A percentile compares a stretch with the other conserved stretches of the same genome.
Conservation (phyloP, 2,113 vertebrate species). For the Siniperca chuatsi region DNA sequence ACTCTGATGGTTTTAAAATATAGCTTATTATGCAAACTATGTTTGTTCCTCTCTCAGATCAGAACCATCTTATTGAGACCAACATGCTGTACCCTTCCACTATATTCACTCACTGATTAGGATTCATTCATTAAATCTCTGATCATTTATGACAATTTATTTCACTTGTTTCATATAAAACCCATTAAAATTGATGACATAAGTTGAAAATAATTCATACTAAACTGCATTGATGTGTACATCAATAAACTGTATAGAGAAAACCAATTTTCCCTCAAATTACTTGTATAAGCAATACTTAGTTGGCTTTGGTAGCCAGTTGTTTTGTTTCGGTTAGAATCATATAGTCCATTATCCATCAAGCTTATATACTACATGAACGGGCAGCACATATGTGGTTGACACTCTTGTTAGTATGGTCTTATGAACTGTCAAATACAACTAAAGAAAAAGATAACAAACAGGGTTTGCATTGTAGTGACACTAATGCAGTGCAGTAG, state of each 20-base stretch:
- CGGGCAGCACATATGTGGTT: not conserved
- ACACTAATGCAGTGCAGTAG: not conserved
- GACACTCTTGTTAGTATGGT: not conserved
- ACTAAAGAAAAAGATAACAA: not conserved
- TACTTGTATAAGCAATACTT: not conserved
- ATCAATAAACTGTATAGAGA: not conserved
- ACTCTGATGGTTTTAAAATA: conserved; percentile 63
- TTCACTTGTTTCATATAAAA: conserved; percentile 28
- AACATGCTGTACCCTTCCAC: conserved; percentile 29
- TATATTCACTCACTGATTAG: conserved; percentile 28
- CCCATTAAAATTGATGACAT: conserved; percentile 29
- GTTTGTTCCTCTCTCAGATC: conserved; percentile 60
- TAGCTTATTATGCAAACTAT: conserved; percentile 69
- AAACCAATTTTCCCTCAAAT: not conserved
- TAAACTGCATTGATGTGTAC: not conserved
- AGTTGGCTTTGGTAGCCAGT: not conserved
- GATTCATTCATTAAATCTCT: conserved; percentile 49
- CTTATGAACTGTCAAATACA: not conserved
- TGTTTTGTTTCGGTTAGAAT: not conserved
- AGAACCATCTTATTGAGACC: conserved; percentile 45
- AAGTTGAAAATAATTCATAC: not conserved
- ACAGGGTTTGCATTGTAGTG: not conserved
- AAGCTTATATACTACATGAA: not conserved
- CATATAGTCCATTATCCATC: not conserved
- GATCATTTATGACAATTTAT: conserved; percentile 47